Percentiles rank a stretch among this genome's conserved stretches.
phyloP scores from a whole-genome alignment of 2,797 vertebrate species.

The Acridotheres tristis region DNA sequence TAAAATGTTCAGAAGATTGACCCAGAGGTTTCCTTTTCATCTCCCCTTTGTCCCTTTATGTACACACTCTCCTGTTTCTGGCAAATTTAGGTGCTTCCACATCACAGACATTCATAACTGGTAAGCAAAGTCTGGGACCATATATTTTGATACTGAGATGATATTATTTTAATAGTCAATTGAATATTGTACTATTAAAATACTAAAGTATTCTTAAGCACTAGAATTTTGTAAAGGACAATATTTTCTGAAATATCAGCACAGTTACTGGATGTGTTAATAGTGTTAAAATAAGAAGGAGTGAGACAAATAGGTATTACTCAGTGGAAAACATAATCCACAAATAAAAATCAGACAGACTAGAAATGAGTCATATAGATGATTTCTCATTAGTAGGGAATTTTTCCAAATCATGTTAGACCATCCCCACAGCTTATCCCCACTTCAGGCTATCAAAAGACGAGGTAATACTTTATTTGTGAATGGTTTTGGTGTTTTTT shows the following conservation, averaged over 20 bases:
- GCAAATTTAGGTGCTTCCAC: neutral
- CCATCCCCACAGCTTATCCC: neutral
- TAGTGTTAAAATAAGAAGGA: conserved; percentile 37
- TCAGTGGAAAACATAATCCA: conserved; percentile 44
- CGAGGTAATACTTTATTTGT: neutral
- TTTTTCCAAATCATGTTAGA: conserved; percentile 13
- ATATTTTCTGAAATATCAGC: conserved; percentile 31
- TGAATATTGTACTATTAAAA: neutral
- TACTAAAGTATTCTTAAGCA: neutral
- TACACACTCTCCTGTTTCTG: neutral
- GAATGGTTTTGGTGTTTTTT: neutral
- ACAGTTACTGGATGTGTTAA: conserved; percentile 43
- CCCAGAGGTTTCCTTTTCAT: neutral
- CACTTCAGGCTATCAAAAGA: neutral
- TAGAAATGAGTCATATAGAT: conserved; percentile 46
- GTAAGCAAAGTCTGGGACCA: neutral
- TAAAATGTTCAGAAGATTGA: neutral
- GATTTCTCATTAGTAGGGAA: conserved; percentile 50
- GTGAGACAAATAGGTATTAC: conserved; percentile 58
- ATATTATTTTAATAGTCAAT: neutral
- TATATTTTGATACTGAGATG: neutral
- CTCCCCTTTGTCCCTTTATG: neutral
- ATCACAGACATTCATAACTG: neutral
- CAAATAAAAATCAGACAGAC: conserved; percentile 57
- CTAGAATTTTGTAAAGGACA: neutral